phyloP scores from a whole-genome alignment of 1,140 invertebrate genomes.

The Drosophila navojoa region DNA sequence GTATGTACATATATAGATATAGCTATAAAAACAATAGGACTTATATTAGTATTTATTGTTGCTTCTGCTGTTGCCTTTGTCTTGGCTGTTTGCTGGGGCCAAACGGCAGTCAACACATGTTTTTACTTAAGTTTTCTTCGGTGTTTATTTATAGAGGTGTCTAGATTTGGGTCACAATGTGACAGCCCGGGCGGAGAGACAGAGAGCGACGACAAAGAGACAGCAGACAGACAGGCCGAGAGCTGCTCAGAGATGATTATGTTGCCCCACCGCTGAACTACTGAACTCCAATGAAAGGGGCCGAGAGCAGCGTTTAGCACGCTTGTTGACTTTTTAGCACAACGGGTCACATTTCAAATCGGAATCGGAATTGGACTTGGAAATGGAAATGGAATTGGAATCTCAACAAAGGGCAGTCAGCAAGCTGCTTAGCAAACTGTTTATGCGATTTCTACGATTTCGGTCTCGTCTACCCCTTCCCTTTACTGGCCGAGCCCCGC shows the following conservation, averaged over 20 bases:
- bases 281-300: slow-evolving; percentile 42
- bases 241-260: slow-evolving; percentile 29
- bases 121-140: slow-evolving; percentile 71
- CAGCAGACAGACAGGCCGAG: slow-evolving; percentile 8
- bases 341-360: slow-evolving; percentile 49
- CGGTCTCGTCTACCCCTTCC: slow-evolving; percentile 2
- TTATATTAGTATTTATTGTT: slow-evolving; percentile 58
- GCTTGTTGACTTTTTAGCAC: slow-evolving; percentile 55
- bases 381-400: slow-evolving; percentile 11
- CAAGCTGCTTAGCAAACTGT: slow-evolving; percentile 59
- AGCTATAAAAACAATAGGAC: slow-evolving; percentile 50
- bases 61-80: slow-evolving; percentile 29
- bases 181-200: slow-evolving; percentile 21
- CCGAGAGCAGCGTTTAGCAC: slow-evolving; percentile 52
- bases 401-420: slow-evolving; percentile 65
- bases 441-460: slow-evolving; percentile 69
- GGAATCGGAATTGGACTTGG: slow-evolving; percentile 15
- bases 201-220: slow-evolving; percentile 2
- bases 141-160: slow-evolving; percentile 58
- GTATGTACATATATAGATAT: not conserved
- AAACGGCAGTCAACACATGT: slow-evolving; percentile 60
- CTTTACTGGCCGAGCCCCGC: not conserved
- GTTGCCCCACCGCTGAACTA: slow-evolving; percentile 44
- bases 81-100: slow-evolving; percentile 13
- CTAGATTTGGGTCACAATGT: slow-evolving; percentile 50